phyloP scores from a whole-genome alignment of 2,888 invertebrate genomes.

The Drosophila formosana region DNA sequence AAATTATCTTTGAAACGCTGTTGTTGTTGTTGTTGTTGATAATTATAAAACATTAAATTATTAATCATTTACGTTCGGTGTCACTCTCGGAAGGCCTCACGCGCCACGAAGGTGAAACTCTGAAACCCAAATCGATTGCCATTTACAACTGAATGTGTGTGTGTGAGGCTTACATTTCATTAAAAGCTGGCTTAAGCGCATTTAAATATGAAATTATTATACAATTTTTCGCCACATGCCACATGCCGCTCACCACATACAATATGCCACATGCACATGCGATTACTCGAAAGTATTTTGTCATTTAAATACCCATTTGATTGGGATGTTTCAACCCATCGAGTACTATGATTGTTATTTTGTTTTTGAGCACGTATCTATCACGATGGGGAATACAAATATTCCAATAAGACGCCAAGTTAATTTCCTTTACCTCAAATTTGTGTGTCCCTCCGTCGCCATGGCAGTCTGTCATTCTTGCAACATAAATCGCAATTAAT shows the following conservation, averaged over 20 bases:
- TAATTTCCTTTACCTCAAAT: conserved; percentile 29
- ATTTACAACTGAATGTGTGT: conserved; percentile 25
- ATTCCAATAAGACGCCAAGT: not conserved
- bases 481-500: conserved; percentile 20
- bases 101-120: conserved; percentile 75
- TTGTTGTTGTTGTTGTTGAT: conserved; percentile 45
- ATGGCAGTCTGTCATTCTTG: conserved; percentile 5
- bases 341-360: conserved; percentile 10
- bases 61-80: conserved; percentile 65
- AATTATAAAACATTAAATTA: conserved; percentile 80
- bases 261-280: conserved; percentile 30
- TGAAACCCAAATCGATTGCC: conserved; percentile 51
- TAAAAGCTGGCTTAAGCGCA: conserved; percentile 71
- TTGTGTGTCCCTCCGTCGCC: not conserved
- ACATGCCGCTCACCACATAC: not conserved
- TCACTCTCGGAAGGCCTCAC: conserved; percentile 67
- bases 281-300: conserved; percentile 69
- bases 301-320: conserved; percentile 39
- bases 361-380: conserved; percentile 39
- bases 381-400: conserved; percentile 16
- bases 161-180: conserved; percentile 68
- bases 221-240: conserved; percentile 49
- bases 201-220: conserved; percentile 73
- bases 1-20: conserved; percentile 47
- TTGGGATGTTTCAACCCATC: not conserved